Base-by-base conservation (phyloP, 2,113 vertebrate species). In the Melospiza georgiana region DNA sequence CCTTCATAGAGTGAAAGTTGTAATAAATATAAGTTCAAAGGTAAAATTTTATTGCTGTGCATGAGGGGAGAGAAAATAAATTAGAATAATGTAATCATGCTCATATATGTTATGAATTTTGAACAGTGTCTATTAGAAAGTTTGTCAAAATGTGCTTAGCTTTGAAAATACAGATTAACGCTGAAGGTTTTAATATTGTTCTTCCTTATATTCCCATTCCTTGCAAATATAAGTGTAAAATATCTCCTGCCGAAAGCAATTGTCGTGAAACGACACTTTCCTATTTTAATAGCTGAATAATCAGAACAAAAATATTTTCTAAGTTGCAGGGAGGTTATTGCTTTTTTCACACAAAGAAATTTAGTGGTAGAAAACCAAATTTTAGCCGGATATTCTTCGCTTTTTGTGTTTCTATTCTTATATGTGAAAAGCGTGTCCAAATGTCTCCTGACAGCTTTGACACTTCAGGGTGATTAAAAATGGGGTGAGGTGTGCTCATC, bases 1-100 rank as follows among this genome's bases (percentile, higher is more conserved):
- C 94, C 89, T 97, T 95, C 71, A 28, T 94, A 97, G 95, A 98
- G 94, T 98, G 96, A 95, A 97, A 97, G 81, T 74, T 91, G 88
- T 96, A 97, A 98, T 98, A 98, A 98, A 98, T 98, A 97, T 84
- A 96, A 97, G 97, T 97, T 98, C 93, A 97, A 97, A 98, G 94
- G 95, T 96, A 96, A 96, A 95, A 97, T 97, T 97, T 97, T 96
- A 94, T 98, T 96, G 89, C 97, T 92, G 84, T 2, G 16, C 79
- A 90, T 88, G 89, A 97, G 87, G 95, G 73, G 93, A 94, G 87
- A 66, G 93, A 96, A 97, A 98, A 97, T 98, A 97, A 98, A 98
- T 98, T 97, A 97, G 92, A 98, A 84, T 97, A 98, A 98, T 97
- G 79, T 95, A 96, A 98, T 98, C 95, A 93, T 43, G 66, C 78